These are phyloP conservation scores for Hemicentrotus pulcherrimus DNA, from an alignment of 35 echinoderm and acorn worm species.

Conservation along the genomic window DNA sequence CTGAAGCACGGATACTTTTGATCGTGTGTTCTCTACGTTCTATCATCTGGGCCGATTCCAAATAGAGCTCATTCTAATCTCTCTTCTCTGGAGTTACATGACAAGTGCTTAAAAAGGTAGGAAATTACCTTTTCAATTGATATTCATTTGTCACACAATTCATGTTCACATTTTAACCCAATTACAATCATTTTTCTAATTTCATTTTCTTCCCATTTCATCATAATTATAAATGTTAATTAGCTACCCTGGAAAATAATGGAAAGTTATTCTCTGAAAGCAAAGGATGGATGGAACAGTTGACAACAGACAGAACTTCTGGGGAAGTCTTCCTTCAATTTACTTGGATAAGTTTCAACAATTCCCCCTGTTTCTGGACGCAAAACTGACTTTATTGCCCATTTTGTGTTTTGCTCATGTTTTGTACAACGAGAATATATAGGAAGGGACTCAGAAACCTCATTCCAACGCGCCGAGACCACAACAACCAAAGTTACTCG, in stretches of 20 bases:
- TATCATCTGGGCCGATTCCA: constrained; percentile 35
- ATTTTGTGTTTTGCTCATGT: neutral
- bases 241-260: constrained; percentile 18
- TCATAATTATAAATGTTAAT: neutral
- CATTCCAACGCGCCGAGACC: too few relatives aligned
- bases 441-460: neutral
- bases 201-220: neutral
- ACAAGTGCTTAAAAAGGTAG: constrained; percentile 43
- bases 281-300: neutral
- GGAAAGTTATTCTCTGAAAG: neutral
- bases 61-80: constrained; percentile 27
- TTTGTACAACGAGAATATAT: neutral
- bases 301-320: neutral
- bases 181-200: neutral
- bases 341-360: neutral
- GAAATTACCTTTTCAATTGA: neutral
- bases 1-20: constrained; percentile 43
- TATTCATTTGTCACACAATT: neutral
- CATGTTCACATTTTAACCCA: neutral
- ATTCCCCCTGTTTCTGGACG: neutral
- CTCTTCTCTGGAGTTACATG: constrained; percentile 51
- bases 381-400: neutral
- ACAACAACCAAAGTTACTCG: neutral
- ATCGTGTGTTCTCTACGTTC: constrained; percentile 56
- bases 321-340: neutral